Evolutionary conservation across 2,113 vertebrate species (phyloP).

Genomic region (Gorilla gorilla): DNA sequence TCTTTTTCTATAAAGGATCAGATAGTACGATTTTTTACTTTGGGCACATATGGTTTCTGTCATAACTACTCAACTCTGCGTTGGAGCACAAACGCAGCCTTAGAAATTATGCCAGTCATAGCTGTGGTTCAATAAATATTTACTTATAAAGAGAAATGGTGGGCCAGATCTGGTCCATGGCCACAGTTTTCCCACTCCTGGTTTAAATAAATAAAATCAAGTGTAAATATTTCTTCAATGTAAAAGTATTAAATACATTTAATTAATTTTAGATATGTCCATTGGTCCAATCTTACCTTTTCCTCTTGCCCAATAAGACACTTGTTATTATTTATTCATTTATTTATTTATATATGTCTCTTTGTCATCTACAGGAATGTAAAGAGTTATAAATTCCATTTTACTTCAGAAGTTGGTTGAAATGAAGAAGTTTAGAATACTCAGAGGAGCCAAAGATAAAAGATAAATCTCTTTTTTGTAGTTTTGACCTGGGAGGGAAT

Average conservation of each 20-base stretch:
- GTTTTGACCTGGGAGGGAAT: neutral
- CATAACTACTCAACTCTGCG: neutral
- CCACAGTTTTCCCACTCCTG: neutral
- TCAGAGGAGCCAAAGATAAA: neutral
- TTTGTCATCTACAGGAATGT: neutral
- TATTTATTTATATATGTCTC: neutral
- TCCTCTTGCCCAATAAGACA: neutral
- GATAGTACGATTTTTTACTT: neutral
- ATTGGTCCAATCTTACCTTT: neutral
- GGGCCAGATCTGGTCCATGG: neutral
- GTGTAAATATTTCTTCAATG: neutral
- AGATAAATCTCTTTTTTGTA: neutral
- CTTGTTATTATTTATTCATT: neutral
- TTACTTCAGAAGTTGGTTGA: neutral
- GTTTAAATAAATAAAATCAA: neutral
- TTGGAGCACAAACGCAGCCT: neutral
- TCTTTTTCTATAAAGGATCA: neutral
- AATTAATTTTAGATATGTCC: neutral
- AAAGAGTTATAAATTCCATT: neutral
- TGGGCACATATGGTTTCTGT: neutral
- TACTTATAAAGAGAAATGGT: neutral
- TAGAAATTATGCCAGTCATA: neutral
- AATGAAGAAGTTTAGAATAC: neutral
- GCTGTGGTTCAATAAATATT: neutral
- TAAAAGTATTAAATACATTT: neutral